A percentile compares a stretch with the other conserved stretches of the same genome.
Conservation (phyloP, 53 echinoderm and acorn worm species). For the Holothuria scabra region DNA sequence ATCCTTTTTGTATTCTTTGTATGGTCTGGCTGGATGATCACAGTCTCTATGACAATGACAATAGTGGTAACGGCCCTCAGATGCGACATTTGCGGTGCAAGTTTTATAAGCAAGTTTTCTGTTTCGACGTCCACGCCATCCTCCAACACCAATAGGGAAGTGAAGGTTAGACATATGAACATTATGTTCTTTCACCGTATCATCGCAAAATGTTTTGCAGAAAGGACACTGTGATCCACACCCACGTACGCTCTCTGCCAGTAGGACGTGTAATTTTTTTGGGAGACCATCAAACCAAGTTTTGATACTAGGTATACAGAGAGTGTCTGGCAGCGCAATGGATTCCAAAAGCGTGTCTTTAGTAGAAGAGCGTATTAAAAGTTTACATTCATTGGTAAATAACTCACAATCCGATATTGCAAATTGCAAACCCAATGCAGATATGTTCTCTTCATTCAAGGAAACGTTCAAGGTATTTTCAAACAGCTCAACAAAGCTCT, state of each 20-base stretch:
- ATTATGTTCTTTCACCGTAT: slow-evolving; percentile 9
- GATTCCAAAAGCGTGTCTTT: not conserved
- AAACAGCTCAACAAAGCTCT: not conserved
- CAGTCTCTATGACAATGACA: not conserved
- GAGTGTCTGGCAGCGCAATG: not conserved
- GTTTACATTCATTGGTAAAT: slow-evolving; percentile 10
- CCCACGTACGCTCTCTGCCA: not conserved
- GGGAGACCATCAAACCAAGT: slow-evolving; percentile 10
- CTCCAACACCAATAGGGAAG: not conserved
- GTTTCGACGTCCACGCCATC: not conserved
- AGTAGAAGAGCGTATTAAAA: not conserved
- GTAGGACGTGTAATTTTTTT: slow-evolving; percentile 4
- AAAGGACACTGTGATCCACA: slow-evolving; percentile 41
- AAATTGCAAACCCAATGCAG: not conserved
- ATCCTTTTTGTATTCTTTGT: slow-evolving; percentile 19
- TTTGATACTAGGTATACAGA: not conserved
- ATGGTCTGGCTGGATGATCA: not conserved
- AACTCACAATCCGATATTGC: slow-evolving; percentile 7
- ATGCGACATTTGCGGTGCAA: not conserved
- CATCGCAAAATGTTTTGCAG: slow-evolving; percentile 37
- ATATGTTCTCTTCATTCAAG: slow-evolving; percentile 11
- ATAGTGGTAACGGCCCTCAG: not conserved
- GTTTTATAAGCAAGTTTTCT: not conserved
- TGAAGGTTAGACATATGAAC: slow-evolving; percentile 21
- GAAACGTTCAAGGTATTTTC: not conserved